phyloP scores from a whole-genome alignment of 1,140 invertebrate genomes.

The Antheraea pernyi region DNA sequence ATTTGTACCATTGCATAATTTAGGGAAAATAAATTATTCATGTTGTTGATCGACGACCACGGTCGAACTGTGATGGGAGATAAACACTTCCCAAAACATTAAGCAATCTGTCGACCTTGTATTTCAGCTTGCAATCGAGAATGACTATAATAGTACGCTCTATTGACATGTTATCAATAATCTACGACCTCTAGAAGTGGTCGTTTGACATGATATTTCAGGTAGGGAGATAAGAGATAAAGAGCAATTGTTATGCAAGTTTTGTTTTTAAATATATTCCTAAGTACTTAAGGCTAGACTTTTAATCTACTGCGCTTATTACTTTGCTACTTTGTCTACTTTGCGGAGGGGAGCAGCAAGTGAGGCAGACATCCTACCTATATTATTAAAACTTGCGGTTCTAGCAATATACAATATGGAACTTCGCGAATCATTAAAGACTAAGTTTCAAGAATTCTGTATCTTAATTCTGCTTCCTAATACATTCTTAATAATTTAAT shows the following conservation, averaged over 20 bases:
- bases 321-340: too few species aligned
- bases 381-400: too few species aligned
- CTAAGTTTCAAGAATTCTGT: too few species aligned
- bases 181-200: slow-evolving; percentile 12
- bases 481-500: too few species aligned
- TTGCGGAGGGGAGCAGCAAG: too few species aligned
- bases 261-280: background rate
- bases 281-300: too few species aligned
- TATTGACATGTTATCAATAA: slow-evolving; percentile 33
- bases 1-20: slow-evolving; percentile 67
- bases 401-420: too few species aligned
- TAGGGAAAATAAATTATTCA: slow-evolving; percentile 61
- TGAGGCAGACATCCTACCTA: too few species aligned
- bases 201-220: slow-evolving; percentile 16
- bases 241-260: background rate
- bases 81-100: slow-evolving; percentile 47
- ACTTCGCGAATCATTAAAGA: too few species aligned
- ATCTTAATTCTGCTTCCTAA: too few species aligned
- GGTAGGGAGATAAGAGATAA: background rate
- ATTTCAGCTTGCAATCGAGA: slow-evolving; percentile 34
- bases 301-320: too few species aligned
- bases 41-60: slow-evolving; percentile 51
- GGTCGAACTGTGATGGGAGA: slow-evolving; percentile 40
- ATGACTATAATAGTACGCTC: slow-evolving; percentile 24
- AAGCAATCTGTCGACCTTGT: slow-evolving; percentile 38